Evolutionary conservation across 2,797 vertebrate species (phyloP).

Genomic region (Trachops cirrhosus): DNA sequence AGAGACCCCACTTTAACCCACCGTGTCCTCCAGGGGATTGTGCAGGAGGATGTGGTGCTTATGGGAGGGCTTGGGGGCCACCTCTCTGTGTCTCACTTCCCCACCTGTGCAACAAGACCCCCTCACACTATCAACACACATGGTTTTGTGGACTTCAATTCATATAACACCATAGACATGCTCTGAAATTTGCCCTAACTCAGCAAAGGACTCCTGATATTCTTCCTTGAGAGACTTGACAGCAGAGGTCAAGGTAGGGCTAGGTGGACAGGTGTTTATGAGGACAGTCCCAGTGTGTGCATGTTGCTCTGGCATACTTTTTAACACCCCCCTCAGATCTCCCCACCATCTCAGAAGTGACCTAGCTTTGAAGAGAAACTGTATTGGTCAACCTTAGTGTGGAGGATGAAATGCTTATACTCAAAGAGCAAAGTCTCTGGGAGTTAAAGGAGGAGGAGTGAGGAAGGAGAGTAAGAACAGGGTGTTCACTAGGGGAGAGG

Average conservation of each 20-base stretch:
- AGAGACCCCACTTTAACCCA: neutral
- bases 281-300: neutral
- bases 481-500: neutral
- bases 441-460: neutral
- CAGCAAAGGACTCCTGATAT: neutral
- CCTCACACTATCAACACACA: fast-evolving
- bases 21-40: neutral
- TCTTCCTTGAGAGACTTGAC: neutral
- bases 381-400: too few relatives aligned
- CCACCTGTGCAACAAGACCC: neutral
- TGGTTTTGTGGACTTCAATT: neutral
- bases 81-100: too few relatives aligned
- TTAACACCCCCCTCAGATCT: neutral
- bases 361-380: neutral
- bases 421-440: neutral
- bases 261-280: too few relatives aligned
- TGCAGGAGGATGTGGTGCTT: neutral
- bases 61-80: fast-evolving
- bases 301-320: neutral
- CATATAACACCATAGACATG: neutral
- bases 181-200: neutral
- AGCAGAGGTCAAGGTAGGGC: neutral
- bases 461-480: neutral
- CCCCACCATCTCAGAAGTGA: neutral
- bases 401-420: neutral